These are phyloP conservation scores for Athalia cordata DNA, from an alignment of 2,888 invertebrate genomes.

Conservation along the genomic window DNA sequence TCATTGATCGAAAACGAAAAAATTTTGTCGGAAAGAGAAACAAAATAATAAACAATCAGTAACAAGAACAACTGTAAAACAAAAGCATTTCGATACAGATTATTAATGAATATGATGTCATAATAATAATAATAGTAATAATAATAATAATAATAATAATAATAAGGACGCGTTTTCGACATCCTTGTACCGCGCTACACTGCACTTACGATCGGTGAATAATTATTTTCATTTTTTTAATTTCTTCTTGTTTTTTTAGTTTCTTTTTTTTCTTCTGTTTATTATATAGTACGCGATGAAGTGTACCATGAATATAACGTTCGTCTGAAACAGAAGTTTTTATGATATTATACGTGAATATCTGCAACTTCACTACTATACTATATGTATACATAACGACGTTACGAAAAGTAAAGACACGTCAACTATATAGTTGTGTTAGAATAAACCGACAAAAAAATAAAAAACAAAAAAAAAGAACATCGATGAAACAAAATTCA, in stretches of 20 bases:
- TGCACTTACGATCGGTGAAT: not conserved
- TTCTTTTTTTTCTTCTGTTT: too few relatives aligned
- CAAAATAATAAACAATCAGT: not conserved
- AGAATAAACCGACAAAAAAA: not conserved
- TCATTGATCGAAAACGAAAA: not conserved
- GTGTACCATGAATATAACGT: too few relatives aligned
- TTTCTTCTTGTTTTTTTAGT: not conserved
- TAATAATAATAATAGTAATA: constrained; percentile 29
- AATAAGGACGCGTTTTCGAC: not conserved
- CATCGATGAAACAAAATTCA: not conserved
- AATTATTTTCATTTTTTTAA: not conserved
- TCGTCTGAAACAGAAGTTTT: too few relatives aligned
- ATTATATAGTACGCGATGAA: too few relatives aligned
- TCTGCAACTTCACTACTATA: not conserved
- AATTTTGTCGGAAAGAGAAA: not conserved
- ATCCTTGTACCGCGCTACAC: not conserved
- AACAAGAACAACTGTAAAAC: too few relatives aligned
- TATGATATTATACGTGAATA: too few relatives aligned
- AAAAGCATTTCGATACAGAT: not conserved
- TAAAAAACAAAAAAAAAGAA: not conserved
- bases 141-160: not conserved
- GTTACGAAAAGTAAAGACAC: not conserved
- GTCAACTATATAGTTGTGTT: not conserved
- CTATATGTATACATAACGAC: not conserved
- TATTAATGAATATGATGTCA: not conserved